phyloP scores from a whole-genome alignment of 2,113 vertebrate genomes.

The Hipposideros armiger region DNA sequence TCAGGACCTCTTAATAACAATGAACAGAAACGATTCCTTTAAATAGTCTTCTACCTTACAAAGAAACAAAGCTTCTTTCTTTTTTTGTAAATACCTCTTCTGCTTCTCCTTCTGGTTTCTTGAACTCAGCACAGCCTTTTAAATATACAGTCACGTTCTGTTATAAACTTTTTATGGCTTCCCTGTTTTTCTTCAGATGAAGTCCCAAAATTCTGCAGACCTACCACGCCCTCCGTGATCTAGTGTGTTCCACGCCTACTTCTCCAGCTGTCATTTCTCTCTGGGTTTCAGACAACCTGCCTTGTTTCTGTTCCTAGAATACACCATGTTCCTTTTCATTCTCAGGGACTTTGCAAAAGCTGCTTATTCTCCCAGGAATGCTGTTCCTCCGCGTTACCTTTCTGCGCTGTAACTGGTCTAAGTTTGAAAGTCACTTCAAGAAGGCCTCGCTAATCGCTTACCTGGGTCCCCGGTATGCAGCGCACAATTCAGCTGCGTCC shows the following conservation, averaged over 20 bases:
- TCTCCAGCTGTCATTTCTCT: not conserved
- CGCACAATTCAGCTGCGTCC: not conserved
- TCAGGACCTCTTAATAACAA: not conserved
- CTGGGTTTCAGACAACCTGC: not conserved
- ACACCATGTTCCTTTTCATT: not conserved
- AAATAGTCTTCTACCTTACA: not conserved
- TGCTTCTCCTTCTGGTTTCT: not conserved
- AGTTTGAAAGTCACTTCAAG: not conserved
- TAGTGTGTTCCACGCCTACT: not conserved
- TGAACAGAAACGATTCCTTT: not conserved
- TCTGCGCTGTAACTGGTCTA: not conserved
- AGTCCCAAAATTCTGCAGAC: not conserved
- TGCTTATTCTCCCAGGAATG: no score
- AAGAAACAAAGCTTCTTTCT: not conserved
- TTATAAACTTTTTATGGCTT: not conserved
- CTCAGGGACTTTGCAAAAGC: not conserved
- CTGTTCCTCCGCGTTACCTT: not conserved
- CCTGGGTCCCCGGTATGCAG: not conserved
- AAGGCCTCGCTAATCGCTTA: not conserved
- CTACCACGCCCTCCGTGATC: not conserved
- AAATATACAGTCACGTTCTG: not conserved
- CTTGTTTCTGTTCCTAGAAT: not conserved
- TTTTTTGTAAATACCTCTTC: not conserved
- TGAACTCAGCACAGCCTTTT: not conserved
- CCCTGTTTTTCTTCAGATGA: not conserved